phyloP scores from a whole-genome alignment of 2,113 vertebrate species.

The Plotosus lineatus region DNA sequence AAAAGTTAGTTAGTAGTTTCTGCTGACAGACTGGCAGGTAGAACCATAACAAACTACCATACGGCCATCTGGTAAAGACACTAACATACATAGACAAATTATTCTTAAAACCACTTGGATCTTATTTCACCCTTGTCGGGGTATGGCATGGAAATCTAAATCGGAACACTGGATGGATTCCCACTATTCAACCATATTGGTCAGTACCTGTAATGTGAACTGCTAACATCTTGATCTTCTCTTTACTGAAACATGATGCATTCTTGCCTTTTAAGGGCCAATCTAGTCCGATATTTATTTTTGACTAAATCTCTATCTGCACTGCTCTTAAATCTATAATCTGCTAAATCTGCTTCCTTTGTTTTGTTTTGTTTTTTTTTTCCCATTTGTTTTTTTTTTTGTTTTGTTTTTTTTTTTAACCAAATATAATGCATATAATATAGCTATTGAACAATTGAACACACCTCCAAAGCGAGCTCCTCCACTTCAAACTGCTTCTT shows the following conservation, averaged over 20 bases:
- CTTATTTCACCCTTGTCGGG: slow-evolving; percentile 22
- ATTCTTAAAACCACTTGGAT: not conserved
- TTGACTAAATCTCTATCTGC: not conserved
- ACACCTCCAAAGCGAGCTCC: slow-evolving; percentile 87
- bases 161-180: slow-evolving; percentile 1
- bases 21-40: slow-evolving; percentile 29
- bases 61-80: slow-evolving; percentile 7
- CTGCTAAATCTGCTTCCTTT: too few species aligned
- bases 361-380: too few species aligned
- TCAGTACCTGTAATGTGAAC: slow-evolving; percentile 5
- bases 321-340: too few species aligned
- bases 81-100: slow-evolving; percentile 10
- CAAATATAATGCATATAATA: not conserved
- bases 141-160: not conserved
- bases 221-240: slow-evolving; percentile 10
- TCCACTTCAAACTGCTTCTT: slow-evolving; percentile 85
- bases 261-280: slow-evolving; percentile 5
- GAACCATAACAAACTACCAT: not conserved
- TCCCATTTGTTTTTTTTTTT: slow-evolving; percentile 6
- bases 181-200: slow-evolving; percentile 12
- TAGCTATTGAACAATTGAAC: slow-evolving; percentile 53
- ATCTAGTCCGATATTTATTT: not conserved
- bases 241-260: slow-evolving; percentile 9
- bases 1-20: slow-evolving; percentile 13
- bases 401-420: slow-evolving; percentile 35